These are phyloP conservation scores for Agriopis aurantiaria DNA, from an alignment of 2,888 invertebrate species.

Conservation along the genomic window DNA sequence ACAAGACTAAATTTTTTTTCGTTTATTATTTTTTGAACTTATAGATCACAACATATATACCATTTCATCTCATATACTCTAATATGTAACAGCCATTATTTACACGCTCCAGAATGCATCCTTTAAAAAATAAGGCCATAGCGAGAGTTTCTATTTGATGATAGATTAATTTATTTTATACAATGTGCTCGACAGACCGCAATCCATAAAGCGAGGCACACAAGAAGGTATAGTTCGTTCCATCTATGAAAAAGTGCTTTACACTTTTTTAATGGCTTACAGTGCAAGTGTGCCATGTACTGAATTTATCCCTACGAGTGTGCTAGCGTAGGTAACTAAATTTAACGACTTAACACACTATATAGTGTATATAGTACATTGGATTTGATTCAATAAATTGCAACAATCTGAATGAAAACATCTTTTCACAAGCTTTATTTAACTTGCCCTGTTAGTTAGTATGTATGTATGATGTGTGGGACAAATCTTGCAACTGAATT, in stretches of 20 bases:
- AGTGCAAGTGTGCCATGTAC: background rate
- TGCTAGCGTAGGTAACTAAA: too few relatives aligned
- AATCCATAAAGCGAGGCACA: conserved; percentile 67
- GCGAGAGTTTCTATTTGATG: conserved; percentile 60
- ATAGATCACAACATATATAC: conserved; percentile 84
- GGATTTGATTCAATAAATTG: too few relatives aligned
- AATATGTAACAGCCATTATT: conserved; percentile 77
- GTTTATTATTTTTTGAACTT: conserved; percentile 78
- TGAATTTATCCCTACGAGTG: too few relatives aligned
- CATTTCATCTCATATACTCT: conserved; percentile 70
- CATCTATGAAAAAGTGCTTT: background rate
- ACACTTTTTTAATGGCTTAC: background rate
- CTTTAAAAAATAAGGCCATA: conserved; percentile 80
- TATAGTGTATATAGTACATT: too few relatives aligned
- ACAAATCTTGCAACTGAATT: too few relatives aligned
- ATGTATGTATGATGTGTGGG: too few relatives aligned
- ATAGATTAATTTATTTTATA: conserved; percentile 34
- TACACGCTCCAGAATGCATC: conserved; percentile 67
- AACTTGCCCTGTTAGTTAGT: too few relatives aligned
- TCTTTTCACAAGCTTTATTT: too few relatives aligned
- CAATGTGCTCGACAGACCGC: conserved; percentile 52
- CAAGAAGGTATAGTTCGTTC: conserved; percentile 46
- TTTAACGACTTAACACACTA: too few relatives aligned
- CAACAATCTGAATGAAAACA: too few relatives aligned
- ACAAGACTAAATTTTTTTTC: conserved; percentile 81